Evolutionary conservation across 2,113 vertebrate species (phyloP).

Genomic region (Aegithalos caudatus): DNA sequence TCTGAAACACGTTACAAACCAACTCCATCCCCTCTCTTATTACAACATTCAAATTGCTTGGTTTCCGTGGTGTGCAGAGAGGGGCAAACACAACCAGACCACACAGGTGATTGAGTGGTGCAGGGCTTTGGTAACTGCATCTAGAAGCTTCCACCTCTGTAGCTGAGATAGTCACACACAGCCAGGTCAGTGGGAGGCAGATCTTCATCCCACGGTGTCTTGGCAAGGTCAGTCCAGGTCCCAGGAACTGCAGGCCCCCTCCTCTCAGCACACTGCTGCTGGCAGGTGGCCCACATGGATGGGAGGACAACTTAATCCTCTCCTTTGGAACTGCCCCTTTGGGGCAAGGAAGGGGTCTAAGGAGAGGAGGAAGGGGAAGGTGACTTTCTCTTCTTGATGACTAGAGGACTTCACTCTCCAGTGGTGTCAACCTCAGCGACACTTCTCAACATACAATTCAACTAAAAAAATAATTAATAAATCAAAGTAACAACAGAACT

Average conservation of each 20-base stretch:
- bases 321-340: not conserved
- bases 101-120: not conserved
- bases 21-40: not conserved
- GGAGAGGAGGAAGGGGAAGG: not conserved
- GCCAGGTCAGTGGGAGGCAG: not conserved
- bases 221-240: not conserved
- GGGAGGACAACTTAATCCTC: not conserved
- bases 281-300: not conserved
- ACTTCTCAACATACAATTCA: conserved; percentile 8
- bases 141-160: not conserved
- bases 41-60: not conserved
- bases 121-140: conserved; percentile 7
- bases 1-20: conserved; percentile 44
- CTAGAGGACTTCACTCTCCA: conserved; percentile 6
- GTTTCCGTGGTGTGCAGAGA: not conserved
- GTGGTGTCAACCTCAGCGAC: not conserved
- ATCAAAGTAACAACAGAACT: conserved; percentile 20
- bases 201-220: not conserved
- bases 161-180: not conserved
- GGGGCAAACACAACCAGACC: not conserved
- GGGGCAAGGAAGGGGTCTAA: not conserved
- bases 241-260: not conserved
- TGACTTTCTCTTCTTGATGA: not conserved
- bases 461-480: conserved; percentile 15
- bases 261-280: not conserved